A percentile compares a stretch with the other conserved stretches of the same genome.
Evolutionary conservation across 2,888 invertebrate species (phyloP).

Genomic region (Acrobasis consociella): DNA sequence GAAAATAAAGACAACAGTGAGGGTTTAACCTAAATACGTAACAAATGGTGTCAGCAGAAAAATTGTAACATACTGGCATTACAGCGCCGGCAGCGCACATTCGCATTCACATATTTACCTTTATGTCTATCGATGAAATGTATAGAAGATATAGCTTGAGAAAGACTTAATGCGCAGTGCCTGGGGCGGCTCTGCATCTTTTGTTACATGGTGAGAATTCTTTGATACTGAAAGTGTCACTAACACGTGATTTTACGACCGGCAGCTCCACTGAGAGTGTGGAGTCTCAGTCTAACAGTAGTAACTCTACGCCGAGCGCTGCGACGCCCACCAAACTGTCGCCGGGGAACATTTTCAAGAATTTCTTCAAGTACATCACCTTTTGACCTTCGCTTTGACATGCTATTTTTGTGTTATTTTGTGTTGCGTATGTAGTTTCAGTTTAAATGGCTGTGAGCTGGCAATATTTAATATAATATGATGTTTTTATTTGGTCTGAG

Average conservation of each 20-base stretch:
- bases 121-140: too few relatives aligned
- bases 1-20: too few relatives aligned
- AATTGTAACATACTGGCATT: too few relatives aligned
- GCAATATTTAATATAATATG: neutral
- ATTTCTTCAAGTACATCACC: conserved; percentile 95
- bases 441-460: neutral
- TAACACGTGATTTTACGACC: conserved; percentile 12
- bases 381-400: conserved; percentile 53
- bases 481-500: too few relatives aligned
- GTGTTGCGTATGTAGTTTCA: conserved; percentile 8
- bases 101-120: too few relatives aligned
- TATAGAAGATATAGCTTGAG: too few relatives aligned
- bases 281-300: conserved; percentile 75
- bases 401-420: conserved; percentile 20
- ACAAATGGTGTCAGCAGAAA: too few relatives aligned
- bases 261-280: conserved; percentile 67
- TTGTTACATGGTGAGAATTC: too few relatives aligned
- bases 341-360: conserved; percentile 95
- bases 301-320: conserved; percentile 70
- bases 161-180: too few relatives aligned
- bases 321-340: conserved; percentile 89
- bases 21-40: too few relatives aligned
- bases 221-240: neutral
- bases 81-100: too few relatives aligned
- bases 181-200: too few relatives aligned